Evolutionary conservation across 2,888 invertebrate genomes (phyloP).

Genomic region (Lepetodrilus schrolli): DNA sequence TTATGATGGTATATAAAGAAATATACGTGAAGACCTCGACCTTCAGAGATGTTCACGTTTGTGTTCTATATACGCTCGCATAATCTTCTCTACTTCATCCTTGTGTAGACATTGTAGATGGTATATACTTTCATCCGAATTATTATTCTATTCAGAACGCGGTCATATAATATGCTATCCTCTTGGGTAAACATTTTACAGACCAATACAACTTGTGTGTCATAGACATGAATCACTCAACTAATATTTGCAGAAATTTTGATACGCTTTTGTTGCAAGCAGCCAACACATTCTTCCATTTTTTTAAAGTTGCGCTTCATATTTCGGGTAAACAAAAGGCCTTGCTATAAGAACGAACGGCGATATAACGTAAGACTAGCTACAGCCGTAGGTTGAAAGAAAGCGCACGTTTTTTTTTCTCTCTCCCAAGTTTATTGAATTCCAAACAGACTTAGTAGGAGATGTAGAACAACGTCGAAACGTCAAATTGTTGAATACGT

Average conservation of each 20-base stretch:
- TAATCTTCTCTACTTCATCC: too few species aligned
- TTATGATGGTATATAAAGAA: too few species aligned
- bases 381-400: neutral
- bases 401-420: neutral
- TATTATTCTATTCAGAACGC: too few species aligned
- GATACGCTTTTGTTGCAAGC: neutral
- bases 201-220: neutral
- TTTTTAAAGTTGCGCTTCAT: neutral
- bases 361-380: neutral
- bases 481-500: neutral
- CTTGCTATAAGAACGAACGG: neutral
- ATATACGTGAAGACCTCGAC: too few species aligned
- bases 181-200: neutral
- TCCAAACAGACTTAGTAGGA: neutral
- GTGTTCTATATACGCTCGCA: too few species aligned
- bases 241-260: conserved; percentile 8
- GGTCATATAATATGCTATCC: neutral
- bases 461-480: neutral
- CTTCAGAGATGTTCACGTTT: too few species aligned
- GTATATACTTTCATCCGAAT: too few species aligned
- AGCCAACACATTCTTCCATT: neutral
- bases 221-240: neutral
- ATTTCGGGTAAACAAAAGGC: neutral
- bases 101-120: too few species aligned
- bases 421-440: neutral